Conservation (phyloP, 2,113 vertebrate species). For the Eulacestoma nigropectus region DNA sequence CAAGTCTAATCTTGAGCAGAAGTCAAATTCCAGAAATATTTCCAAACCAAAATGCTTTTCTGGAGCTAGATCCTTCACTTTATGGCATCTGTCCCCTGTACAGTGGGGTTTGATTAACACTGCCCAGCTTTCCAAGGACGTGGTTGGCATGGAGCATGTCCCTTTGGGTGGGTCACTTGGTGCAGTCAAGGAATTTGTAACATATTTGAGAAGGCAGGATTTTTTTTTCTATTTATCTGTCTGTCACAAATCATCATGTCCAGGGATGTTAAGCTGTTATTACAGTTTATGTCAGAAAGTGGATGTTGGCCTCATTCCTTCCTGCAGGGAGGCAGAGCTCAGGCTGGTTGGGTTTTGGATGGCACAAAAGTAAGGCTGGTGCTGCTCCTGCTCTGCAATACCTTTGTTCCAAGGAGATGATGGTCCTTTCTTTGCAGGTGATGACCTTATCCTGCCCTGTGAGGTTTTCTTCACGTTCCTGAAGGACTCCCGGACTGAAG, state of each 20-base stretch:
- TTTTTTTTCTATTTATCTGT: neutral
- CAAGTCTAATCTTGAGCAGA: neutral
- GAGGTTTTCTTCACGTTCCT: constrained; percentile 75
- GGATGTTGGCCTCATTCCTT: neutral
- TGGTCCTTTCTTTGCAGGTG: constrained; percentile 48
- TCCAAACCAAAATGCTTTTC: neutral
- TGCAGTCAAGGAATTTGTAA: neutral
- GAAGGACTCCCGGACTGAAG: constrained; percentile 63
- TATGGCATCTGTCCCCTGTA: neutral
- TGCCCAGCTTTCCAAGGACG: neutral
- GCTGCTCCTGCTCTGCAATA: neutral
- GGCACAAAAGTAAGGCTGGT: neutral
- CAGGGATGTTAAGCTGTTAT: neutral
- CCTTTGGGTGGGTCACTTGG: neutral
- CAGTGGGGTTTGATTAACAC: neutral
- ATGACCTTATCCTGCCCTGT: constrained; percentile 73
- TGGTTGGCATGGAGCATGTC: neutral
- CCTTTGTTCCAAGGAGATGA: neutral
- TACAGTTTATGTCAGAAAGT: neutral
- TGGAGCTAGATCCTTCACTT: neutral
- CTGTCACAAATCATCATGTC: neutral
- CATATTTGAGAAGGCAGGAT: neutral
- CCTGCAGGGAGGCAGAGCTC: neutral
- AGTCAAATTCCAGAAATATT: neutral
- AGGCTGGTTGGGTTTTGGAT: neutral